Conservation (phyloP, 1,140 invertebrate species). For the Thalassaphorura encarpata region DNA sequence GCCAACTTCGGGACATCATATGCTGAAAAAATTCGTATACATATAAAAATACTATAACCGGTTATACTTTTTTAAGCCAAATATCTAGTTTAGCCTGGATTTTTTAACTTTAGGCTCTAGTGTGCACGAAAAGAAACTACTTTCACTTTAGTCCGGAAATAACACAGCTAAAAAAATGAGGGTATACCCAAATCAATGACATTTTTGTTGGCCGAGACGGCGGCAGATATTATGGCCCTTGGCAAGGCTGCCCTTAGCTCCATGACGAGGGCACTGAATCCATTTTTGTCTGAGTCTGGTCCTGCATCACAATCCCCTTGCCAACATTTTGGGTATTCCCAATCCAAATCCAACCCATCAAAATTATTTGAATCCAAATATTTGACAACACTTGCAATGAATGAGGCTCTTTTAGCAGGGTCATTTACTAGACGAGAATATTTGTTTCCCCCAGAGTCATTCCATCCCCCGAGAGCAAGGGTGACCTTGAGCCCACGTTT, state of each 20-base stretch:
- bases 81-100: no score
- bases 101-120: no score
- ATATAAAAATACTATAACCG: conserved; percentile 10
- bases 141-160: no score
- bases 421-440: conserved; percentile 41
- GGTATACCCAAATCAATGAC: conserved; percentile 39
- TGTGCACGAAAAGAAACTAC: no score
- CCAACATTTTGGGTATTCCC: conserved; percentile 54
- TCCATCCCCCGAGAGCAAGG: conserved; percentile 45
- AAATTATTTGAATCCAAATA: conserved; percentile 40
- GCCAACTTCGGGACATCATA: conserved; percentile 63
- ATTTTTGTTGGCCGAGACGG: conserved; percentile 48
- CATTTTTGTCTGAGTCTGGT: conserved; percentile 46
- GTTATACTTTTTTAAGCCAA: no score
- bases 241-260: conserved; percentile 66
- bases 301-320: conserved; percentile 52
- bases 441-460: conserved; percentile 40
- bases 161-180: no score
- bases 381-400: conserved; percentile 37
- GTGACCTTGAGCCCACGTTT: conserved; percentile 43
- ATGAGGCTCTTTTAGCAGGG: conserved; percentile 34
- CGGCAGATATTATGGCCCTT: conserved; percentile 49
- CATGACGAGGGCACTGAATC: conserved; percentile 57
- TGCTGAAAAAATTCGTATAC: conserved; percentile 39
- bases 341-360: conserved; percentile 43